phyloP scores from a whole-genome alignment of 2,797 vertebrate genomes.

The Acipenser ruthenus region DNA sequence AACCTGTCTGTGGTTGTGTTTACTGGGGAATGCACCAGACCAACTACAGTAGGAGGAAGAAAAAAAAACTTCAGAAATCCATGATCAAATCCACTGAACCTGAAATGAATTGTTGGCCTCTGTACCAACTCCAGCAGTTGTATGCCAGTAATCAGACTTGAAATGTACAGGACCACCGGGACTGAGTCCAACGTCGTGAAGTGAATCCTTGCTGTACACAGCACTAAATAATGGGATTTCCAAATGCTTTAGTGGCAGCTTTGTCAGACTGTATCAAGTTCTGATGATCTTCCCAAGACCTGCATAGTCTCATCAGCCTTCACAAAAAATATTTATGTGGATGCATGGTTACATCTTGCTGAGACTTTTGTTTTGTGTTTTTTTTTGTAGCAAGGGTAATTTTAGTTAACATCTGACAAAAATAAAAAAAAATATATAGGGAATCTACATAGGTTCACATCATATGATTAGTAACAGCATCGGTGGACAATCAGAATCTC shows the following conservation, averaged over 20 bases:
- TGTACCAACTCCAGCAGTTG: slow-evolving; percentile 18
- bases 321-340: not conserved
- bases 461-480: too few relatives aligned
- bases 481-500: too few relatives aligned
- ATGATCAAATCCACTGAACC: slow-evolving; percentile 24
- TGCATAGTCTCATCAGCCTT: not conserved
- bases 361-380: not conserved
- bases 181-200: slow-evolving; percentile 17
- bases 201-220: slow-evolving; percentile 19
- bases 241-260: slow-evolving; percentile 15
- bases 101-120: slow-evolving; percentile 15
- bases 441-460: too few relatives aligned
- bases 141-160: slow-evolving; percentile 24
- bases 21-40: too few relatives aligned
- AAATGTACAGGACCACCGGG: slow-evolving; percentile 25
- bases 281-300: slow-evolving; percentile 15
- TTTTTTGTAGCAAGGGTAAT: too few relatives aligned
- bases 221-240: slow-evolving; percentile 27
- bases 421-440: too few relatives aligned
- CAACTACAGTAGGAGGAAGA: too few relatives aligned
- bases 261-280: slow-evolving; percentile 22
- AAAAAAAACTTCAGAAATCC: not conserved
- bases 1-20: too few relatives aligned
- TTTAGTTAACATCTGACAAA: too few relatives aligned
- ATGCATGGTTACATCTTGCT: not conserved